Evolutionary conservation across 2,113 vertebrate species (phyloP), one percentile per base, ranked within the genome.

Genomic region (Empidonax traillii): DNA sequence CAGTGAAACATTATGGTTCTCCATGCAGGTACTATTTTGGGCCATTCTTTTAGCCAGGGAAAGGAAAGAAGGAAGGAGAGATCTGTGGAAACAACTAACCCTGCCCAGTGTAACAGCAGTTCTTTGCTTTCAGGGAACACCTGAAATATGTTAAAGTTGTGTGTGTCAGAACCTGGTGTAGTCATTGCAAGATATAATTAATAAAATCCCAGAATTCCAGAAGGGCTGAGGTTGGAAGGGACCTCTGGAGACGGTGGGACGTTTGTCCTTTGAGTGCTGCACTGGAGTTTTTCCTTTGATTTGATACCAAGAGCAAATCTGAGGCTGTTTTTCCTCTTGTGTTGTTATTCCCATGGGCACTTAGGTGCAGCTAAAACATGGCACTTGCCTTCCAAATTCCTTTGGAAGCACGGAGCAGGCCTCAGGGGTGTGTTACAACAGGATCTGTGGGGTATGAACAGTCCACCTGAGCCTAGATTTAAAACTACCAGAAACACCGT

Each of bases 401-500:
- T 33, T 44, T 46, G 53, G 43, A 52, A 63, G 22, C 9, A 4
- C 27, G 35, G 28, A 49, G 41, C 2, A 1, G 39, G 8, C 11
- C 3, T 51, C 10, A 1, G 6, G 18, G 12, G 2, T 16, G 10
- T 37, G 55, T 51, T 46, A 4, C 1, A 46, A 14, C 13, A 4
- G 19, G 17, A 12, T 15, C 51, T 55, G 4, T 13, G 63, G 47
- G 22, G 3, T n/a, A 3, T 7, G 33, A 51, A 20, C 13, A 25
- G 20, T 46, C 58, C 20, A 19, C 37, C 30, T 41, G 18, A 10
- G 39, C 33, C 8, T 39, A 24, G 20, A 10, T 59, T 43, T n/a
- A 55, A 71, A 31, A 49, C 7, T 35, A 6, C 61, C 53, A 58
- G 31, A 37, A 83, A 11, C 35, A 15, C 14, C 4, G 22, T 28